These are phyloP conservation scores for Serrognathus titanus DNA, from an alignment of 2,888 invertebrate genomes.

Conservation along the genomic window DNA sequence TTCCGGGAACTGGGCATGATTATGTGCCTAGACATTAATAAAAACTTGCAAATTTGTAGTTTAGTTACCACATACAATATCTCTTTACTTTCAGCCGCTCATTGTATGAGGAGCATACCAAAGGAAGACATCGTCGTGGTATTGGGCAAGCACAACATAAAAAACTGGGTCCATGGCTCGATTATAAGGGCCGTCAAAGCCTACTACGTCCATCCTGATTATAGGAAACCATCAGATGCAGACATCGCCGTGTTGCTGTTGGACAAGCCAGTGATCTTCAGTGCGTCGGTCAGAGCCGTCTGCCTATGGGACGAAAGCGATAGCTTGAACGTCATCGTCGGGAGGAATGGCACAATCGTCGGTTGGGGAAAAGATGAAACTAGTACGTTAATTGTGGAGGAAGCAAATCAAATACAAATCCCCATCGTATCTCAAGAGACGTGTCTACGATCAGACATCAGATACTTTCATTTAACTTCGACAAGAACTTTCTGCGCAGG, in stretches of 20 bases:
- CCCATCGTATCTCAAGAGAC: slow-evolving; percentile 52
- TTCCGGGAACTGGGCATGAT: too few relatives aligned
- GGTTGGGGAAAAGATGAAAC: slow-evolving; percentile 50
- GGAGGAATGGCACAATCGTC: slow-evolving; percentile 51
- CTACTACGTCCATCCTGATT: slow-evolving; percentile 50
- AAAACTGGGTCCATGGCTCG: slow-evolving; percentile 23
- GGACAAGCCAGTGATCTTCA: slow-evolving; percentile 46
- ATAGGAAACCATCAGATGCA: slow-evolving; percentile 39
- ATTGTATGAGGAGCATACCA: not conserved
- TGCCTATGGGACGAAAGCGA: slow-evolving; percentile 53
- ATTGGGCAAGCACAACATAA: slow-evolving; percentile 46
- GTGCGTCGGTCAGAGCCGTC: slow-evolving; percentile 50
- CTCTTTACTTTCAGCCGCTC: not conserved
- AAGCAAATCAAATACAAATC: slow-evolving; percentile 52
- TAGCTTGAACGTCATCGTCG: slow-evolving; percentile 39
- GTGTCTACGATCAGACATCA: too few relatives aligned
- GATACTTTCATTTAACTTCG: too few relatives aligned
- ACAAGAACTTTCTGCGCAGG: too few relatives aligned
- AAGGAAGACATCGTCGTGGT: slow-evolving; percentile 41
- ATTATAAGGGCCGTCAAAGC: slow-evolving; percentile 38
- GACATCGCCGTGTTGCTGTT: slow-evolving; percentile 55
- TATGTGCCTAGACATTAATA: too few relatives aligned
- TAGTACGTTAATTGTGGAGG: slow-evolving; percentile 46
- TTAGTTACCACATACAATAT: too few relatives aligned
- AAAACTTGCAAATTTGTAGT: too few relatives aligned